Evolutionary conservation across 1,140 invertebrate genomes (phyloP).

Genomic region (Zaprionus camerounensis): DNA sequence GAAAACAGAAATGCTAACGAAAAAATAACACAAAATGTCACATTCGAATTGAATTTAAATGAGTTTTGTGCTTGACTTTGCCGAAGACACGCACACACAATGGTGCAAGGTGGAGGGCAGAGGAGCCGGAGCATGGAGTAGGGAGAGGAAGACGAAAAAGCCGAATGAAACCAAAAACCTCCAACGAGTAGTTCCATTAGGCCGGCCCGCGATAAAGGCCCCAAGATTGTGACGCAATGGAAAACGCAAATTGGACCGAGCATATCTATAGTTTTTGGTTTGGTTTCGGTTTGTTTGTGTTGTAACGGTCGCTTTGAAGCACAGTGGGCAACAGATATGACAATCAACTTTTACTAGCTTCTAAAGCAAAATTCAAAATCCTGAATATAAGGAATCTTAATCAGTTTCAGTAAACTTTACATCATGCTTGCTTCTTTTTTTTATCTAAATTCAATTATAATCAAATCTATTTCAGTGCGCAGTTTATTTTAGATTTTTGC

Average conservation of each 20-base stretch:
- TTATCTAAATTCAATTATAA: too few species aligned
- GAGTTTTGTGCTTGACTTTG: constrained; percentile 60
- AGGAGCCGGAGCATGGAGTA: not conserved
- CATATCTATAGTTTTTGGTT: constrained; percentile 1
- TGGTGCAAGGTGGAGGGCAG: not conserved
- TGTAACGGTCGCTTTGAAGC: constrained; percentile 8
- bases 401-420: too few species aligned
- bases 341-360: not conserved
- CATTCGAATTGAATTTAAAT: constrained; percentile 82
- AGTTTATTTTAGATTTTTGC: too few species aligned
- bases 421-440: too few species aligned
- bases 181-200: constrained; percentile 36
- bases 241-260: constrained; percentile 37
- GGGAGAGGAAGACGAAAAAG: constrained; percentile 1
- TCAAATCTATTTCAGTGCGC: too few species aligned
- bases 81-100: constrained; percentile 26
- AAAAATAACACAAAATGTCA: constrained; percentile 68
- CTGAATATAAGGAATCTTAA: not conserved
- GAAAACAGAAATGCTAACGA: constrained; percentile 19
- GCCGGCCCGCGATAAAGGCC: constrained; percentile 56
- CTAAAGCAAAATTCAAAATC: not conserved
- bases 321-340: not conserved
- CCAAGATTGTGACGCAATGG: constrained; percentile 56
- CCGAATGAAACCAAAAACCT: constrained; percentile 27
- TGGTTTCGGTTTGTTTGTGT: not conserved